phyloP scores from a whole-genome alignment of 2,888 invertebrate species.

The Nomada ruficornis region DNA sequence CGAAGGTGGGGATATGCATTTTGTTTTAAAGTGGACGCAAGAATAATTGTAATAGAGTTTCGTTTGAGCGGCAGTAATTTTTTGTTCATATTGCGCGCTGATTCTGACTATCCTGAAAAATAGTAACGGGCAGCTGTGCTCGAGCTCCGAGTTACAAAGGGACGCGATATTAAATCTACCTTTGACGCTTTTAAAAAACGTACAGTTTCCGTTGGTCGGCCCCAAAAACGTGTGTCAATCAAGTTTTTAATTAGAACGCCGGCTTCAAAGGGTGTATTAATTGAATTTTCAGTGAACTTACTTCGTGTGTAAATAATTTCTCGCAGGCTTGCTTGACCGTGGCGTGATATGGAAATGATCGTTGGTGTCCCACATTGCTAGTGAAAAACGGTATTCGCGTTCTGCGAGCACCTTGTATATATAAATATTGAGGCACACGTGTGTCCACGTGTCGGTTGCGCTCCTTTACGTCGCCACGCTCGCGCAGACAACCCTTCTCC shows the following conservation, averaged over 20 bases:
- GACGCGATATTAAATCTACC: constrained; percentile 12
- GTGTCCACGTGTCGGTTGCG: constrained; percentile 37
- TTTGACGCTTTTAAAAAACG: constrained; percentile 6
- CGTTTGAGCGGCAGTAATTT: not conserved
- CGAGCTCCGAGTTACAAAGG: constrained; percentile 15
- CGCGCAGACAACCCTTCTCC: constrained; percentile 56
- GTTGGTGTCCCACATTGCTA: not conserved
- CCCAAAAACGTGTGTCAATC: constrained; percentile 22
- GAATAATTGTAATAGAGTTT: not conserved
- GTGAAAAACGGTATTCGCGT: constrained; percentile 17
- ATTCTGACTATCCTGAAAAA: constrained; percentile 4
- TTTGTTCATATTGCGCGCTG: not conserved
- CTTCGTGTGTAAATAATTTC: constrained; percentile 7
- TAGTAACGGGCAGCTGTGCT: not conserved
- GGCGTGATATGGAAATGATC: too few relatives aligned
- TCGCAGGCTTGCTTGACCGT: not conserved
- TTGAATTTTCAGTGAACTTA: constrained; percentile 18
- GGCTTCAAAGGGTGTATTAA: constrained; percentile 18
- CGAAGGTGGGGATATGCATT: not conserved
- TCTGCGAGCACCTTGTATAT: constrained; percentile 40
- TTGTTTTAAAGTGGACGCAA: not conserved
- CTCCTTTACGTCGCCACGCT: constrained; percentile 39
- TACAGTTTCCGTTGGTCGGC: not conserved
- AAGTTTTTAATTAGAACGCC: constrained; percentile 32
- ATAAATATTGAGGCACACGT: constrained; percentile 48